Evolutionary conservation across 2,113 vertebrate genomes (phyloP).

Genomic region (Ascaphus truei): DNA sequence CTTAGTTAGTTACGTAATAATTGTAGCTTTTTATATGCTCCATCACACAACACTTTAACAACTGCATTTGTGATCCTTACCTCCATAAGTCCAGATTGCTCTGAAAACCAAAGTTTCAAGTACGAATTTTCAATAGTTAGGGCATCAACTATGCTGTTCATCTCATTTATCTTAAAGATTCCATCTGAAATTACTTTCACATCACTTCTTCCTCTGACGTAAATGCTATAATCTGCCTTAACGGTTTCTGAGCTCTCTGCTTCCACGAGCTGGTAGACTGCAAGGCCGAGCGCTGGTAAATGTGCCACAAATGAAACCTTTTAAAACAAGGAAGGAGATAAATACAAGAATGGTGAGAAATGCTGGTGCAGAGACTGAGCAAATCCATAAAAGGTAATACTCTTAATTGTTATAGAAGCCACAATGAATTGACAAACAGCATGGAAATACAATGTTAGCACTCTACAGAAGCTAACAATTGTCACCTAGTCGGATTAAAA

Average conservation of each 20-base stretch:
- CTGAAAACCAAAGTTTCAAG: conserved; percentile 70
- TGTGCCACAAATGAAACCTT: conserved; percentile 80
- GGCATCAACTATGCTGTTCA: conserved; percentile 46
- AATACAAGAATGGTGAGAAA: too few species aligned
- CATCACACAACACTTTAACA: too few species aligned
- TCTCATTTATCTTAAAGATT: conserved; percentile 68
- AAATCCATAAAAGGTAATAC: neutral
- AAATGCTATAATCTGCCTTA: conserved; percentile 64
- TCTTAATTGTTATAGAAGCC: neutral
- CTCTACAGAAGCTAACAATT: too few species aligned
- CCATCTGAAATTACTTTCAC: conserved; percentile 35
- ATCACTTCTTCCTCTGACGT: conserved; percentile 42
- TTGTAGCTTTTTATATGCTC: too few species aligned
- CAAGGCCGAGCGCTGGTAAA: conserved; percentile 73
- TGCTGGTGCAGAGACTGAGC: too few species aligned
- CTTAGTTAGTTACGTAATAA: too few species aligned
- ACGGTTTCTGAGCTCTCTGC: conserved; percentile 53
- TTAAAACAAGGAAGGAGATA: conserved; percentile 22
- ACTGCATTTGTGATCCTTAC: conserved; percentile 59
- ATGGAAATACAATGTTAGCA: neutral
- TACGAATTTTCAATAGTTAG: conserved; percentile 75
- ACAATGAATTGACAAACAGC: neutral
- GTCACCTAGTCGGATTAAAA: too few species aligned
- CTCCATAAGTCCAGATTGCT: conserved; percentile 76
- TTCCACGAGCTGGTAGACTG: conserved; percentile 72